A percentile compares a stretch with the other conserved stretches of the same genome.
Conservation (phyloP, 2,113 vertebrate genomes). For the Leucopsar rothschildi region DNA sequence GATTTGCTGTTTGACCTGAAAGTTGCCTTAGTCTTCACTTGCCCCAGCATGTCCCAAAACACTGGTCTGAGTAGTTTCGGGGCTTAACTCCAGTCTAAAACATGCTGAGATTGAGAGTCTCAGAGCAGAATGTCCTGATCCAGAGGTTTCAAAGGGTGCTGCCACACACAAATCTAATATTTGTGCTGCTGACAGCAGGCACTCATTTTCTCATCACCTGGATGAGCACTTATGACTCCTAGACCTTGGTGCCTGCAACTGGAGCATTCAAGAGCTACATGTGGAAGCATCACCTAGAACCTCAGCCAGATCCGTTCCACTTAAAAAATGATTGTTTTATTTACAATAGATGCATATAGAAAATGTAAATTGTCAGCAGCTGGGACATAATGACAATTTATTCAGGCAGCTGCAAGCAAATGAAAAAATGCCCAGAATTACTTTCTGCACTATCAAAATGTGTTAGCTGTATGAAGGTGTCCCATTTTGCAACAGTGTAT, state of each 20-base stretch:
- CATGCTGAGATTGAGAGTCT: neutral
- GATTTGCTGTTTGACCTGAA: neutral
- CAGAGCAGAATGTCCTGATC: neutral
- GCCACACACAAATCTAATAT: rapidly evolving
- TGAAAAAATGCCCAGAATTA: neutral
- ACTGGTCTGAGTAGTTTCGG: neutral
- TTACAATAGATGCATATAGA: neutral
- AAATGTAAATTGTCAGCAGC: neutral
- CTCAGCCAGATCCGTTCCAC: neutral
- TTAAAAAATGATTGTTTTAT: neutral
- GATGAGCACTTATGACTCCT: neutral
- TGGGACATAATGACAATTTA: neutral
- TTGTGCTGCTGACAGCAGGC: neutral
- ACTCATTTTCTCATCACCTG: neutral
- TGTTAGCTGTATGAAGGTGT: neutral
- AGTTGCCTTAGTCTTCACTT: neutral
- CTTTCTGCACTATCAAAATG: neutral
- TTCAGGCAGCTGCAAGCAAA: neutral
- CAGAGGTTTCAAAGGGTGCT: neutral
- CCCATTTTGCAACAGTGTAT: neutral
- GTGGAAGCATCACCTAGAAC: neutral
- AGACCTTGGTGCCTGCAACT: neutral
- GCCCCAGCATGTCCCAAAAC: neutral
- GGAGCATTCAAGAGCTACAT: neutral
- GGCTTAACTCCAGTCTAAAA: neutral